Percentiles rank a stretch among this genome's conserved stretches.
Conservation (phyloP, 1,140 invertebrate genomes). For the Anthonomus grandis region DNA sequence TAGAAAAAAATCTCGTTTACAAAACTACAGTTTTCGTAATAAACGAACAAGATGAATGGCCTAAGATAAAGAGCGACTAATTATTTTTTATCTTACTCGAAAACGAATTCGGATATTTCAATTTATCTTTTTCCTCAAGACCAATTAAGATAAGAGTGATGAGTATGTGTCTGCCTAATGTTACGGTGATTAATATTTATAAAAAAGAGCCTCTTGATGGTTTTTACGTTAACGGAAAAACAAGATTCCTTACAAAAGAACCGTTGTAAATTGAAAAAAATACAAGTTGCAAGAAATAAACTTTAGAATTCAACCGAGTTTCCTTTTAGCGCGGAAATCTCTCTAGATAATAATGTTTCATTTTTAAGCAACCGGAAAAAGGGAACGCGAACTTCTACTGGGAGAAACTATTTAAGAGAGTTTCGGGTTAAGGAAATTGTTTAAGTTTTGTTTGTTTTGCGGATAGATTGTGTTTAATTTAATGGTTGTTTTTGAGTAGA, state of each 20-base stretch:
- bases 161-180: too few species aligned
- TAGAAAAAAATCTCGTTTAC: too few species aligned
- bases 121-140: constrained; percentile 10
- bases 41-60: neutral
- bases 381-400: constrained; percentile 9
- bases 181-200: too few species aligned
- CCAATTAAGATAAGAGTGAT: constrained; percentile 2
- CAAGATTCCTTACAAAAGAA: constrained; percentile 8
- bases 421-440: constrained; percentile 7
- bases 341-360: constrained; percentile 17
- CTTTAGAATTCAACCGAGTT: constrained; percentile 8
- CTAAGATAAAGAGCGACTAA: constrained; percentile 7
- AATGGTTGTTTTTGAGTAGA: neutral
- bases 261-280: too few species aligned
- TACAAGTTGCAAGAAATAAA: constrained; percentile 8
- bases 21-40: neutral
- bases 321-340: constrained; percentile 2
- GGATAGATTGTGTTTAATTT: neutral
- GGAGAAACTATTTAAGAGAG: constrained; percentile 6
- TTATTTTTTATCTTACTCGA: constrained; percentile 8
- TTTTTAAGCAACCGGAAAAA: constrained; percentile 14
- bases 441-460: constrained; percentile 12
- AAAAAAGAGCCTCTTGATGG: neutral
- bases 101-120: neutral
- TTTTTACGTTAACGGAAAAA: too few species aligned